These are phyloP conservation scores for Axis porcinus DNA, from an alignment of 2,113 vertebrate species.

Conservation along the genomic window DNA sequence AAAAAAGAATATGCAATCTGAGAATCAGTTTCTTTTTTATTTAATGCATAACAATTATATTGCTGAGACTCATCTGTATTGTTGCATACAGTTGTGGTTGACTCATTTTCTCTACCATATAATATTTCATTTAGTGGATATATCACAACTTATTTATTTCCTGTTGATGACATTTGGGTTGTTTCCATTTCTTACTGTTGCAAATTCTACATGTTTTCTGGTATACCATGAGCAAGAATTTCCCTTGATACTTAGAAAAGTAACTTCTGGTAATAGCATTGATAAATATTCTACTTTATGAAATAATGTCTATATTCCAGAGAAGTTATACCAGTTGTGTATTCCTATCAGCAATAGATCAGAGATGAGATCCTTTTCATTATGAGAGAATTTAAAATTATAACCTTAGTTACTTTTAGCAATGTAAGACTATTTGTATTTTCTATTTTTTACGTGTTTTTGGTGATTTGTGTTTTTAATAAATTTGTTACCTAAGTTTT, in stretches of 20 bases:
- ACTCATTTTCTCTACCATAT: neutral
- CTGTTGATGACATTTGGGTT: neutral
- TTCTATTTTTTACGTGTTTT: neutral
- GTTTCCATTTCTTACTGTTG: neutral
- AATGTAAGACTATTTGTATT: neutral
- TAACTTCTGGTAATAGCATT: neutral
- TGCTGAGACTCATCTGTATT: neutral
- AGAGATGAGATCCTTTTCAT: neutral
- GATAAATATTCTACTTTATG: neutral
- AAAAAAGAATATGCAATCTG: neutral
- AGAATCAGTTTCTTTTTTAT: neutral
- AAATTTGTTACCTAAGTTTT: neutral
- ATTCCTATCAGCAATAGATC: neutral
- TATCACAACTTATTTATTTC: neutral
- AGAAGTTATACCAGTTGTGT: neutral
- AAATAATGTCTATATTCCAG: neutral
- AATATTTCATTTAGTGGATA: neutral
- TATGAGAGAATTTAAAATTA: constrained; percentile 1
- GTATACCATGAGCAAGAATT: neutral
- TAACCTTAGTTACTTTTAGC: neutral
- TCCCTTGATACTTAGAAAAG: neutral
- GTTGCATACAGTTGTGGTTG: neutral
- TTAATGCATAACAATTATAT: neutral
- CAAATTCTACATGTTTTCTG: neutral
- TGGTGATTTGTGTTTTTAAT: neutral